phyloP scores from a whole-genome alignment of 2,888 invertebrate species.

The Cephalotes varians region DNA sequence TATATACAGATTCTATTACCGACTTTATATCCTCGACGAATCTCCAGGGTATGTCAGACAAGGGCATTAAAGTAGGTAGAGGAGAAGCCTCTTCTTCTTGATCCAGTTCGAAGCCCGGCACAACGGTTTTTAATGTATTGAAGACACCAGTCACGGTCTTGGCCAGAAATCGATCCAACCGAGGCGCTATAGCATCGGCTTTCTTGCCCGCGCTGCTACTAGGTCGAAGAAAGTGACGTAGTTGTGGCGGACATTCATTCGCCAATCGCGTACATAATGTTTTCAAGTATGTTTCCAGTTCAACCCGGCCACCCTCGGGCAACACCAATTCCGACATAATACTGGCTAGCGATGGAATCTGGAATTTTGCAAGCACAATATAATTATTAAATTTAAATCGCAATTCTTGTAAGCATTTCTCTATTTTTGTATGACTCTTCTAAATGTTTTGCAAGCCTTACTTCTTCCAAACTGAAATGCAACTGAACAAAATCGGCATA shows the following conservation, averaged over 20 bases:
- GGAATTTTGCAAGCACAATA: neutral
- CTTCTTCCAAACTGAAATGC: constrained; percentile 80
- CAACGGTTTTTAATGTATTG: constrained; percentile 91
- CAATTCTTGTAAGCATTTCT: neutral
- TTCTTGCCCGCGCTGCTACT: constrained; percentile 81
- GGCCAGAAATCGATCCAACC: constrained; percentile 89
- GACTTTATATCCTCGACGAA: constrained; percentile 85
- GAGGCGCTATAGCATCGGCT: constrained; percentile 87
- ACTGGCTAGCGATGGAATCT: constrained; percentile 75
- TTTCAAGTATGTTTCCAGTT: constrained; percentile 81
- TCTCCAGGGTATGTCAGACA: constrained; percentile 85
- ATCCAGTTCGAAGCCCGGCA: constrained; percentile 87
- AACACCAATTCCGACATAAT: constrained; percentile 79
- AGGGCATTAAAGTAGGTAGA: constrained; percentile 81
- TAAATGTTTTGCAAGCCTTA: constrained; percentile 48
- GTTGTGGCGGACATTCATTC: constrained; percentile 79
- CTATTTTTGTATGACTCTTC: neutral
- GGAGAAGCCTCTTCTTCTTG: constrained; percentile 80
- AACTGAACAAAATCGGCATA: constrained; percentile 82
- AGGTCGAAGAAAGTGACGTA: constrained; percentile 83
- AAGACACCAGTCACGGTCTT: constrained; percentile 93
- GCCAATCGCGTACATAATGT: constrained; percentile 79
- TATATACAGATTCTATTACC: constrained; percentile 74
- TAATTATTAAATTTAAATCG: constrained; percentile 17
- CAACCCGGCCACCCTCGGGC: constrained; percentile 82